Percentiles rank a stretch among this genome's conserved stretches.
Evolutionary conservation across 2,797 vertebrate species (phyloP).

Genomic region (Glossophaga mutica): DNA sequence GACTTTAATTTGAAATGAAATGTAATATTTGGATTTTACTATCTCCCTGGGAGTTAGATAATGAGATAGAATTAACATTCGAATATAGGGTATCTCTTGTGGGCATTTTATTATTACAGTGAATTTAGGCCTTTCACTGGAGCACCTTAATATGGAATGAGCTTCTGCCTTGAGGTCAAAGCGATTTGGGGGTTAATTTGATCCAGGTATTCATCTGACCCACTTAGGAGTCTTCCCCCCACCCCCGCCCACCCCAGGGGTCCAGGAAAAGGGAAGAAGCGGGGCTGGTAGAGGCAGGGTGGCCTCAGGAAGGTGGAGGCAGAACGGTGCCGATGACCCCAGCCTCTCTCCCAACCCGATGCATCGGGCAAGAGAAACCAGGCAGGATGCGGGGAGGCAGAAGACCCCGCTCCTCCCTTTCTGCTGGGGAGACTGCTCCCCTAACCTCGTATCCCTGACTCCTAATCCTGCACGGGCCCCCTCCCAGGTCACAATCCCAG

Average conservation of each 20-base stretch:
- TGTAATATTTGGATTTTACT: slow-evolving; percentile 9
- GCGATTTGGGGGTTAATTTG: slow-evolving; percentile 61
- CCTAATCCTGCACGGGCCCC: background rate
- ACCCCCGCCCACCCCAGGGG: background rate
- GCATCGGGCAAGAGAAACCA: no score
- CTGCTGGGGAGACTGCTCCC: accelerated
- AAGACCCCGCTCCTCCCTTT: background rate
- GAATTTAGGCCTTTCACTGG: slow-evolving; percentile 21
- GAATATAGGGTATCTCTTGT: slow-evolving; percentile 45
- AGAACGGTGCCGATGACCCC: accelerated
- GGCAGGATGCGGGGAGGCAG: accelerated
- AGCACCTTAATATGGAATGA: slow-evolving; percentile 22
- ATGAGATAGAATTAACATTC: slow-evolving; percentile 64
- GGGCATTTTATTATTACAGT: slow-evolving; percentile 40
- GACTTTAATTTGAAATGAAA: slow-evolving; percentile 59
- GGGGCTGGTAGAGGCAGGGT: accelerated
- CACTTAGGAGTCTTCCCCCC: slow-evolving; percentile 22
- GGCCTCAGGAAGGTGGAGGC: no score
- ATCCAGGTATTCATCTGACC: slow-evolving; percentile 49
- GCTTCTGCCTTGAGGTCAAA: slow-evolving; percentile 58
- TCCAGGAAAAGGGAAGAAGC: background rate
- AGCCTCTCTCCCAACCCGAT: background rate
- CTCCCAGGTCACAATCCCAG: background rate
- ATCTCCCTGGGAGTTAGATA: slow-evolving; percentile 58
- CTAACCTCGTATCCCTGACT: accelerated